phyloP scores from a whole-genome alignment of 2,888 invertebrate genomes.

The Lottia scabra region DNA sequence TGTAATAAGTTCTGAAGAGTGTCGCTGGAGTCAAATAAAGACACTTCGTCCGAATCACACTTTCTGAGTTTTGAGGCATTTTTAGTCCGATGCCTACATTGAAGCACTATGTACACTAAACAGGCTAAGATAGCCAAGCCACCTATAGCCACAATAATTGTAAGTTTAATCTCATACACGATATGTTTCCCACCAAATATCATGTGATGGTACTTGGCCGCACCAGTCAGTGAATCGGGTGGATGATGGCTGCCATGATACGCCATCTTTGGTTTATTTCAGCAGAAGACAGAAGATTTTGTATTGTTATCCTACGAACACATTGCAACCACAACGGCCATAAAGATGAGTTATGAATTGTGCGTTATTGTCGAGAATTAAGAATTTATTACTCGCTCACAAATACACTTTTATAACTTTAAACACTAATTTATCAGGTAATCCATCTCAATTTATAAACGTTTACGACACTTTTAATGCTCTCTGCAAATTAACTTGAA shows the following conservation, averaged over 20 bases:
- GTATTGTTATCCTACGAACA: no score
- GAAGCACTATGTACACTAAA: slow-evolving; percentile 37
- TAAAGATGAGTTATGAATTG: no score
- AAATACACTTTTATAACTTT: no score
- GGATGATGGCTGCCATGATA: neutral
- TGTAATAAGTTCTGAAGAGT: slow-evolving; percentile 34
- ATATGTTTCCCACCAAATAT: slow-evolving; percentile 36
- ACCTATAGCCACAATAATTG: slow-evolving; percentile 36
- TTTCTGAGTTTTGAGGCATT: slow-evolving; percentile 11
- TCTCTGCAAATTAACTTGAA: no score
- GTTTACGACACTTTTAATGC: no score
- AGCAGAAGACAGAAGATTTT: no score
- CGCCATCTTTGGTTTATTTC: neutral
- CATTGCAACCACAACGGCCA: no score
- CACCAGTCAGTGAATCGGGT: neutral
- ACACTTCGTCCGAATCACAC: slow-evolving; percentile 27
- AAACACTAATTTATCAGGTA: no score
- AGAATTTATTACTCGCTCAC: no score
- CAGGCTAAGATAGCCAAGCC: slow-evolving; percentile 35
- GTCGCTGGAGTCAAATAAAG: slow-evolving; percentile 31
- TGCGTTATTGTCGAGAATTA: no score
- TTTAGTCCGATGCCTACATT: slow-evolving; percentile 28
- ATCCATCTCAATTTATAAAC: no score
- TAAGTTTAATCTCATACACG: slow-evolving; percentile 39
- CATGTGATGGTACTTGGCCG: slow-evolving; percentile 29